Conservation (phyloP, 2,797 vertebrate species). For the Chelidonichthys spinosus region DNA sequence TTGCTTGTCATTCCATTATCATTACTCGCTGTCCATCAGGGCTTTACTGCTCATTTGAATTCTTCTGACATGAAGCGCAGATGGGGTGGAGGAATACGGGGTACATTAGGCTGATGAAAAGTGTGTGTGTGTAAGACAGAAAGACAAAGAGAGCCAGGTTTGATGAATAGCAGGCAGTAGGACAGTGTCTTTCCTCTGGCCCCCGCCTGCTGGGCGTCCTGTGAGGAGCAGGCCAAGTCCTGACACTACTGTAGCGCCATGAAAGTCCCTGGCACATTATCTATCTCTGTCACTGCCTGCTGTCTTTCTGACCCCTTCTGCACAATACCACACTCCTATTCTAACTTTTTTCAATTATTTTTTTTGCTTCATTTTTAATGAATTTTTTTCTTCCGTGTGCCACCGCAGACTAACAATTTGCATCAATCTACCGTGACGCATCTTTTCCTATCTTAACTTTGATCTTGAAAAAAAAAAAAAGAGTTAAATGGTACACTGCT, state of each 20-base stretch:
- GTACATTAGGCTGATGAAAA: slow-evolving; percentile 66
- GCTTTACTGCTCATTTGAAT: slow-evolving; percentile 62
- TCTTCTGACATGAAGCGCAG: slow-evolving; percentile 56
- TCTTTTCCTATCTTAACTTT: background rate
- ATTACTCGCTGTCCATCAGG: slow-evolving; percentile 65
- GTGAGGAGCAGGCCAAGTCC: slow-evolving; percentile 42
- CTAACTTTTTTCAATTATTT: slow-evolving; percentile 13
- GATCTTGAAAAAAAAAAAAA: background rate
- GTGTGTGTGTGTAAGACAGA: slow-evolving; percentile 45
- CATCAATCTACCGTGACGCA: background rate
- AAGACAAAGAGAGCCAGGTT: slow-evolving; percentile 43
- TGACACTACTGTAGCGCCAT: slow-evolving; percentile 35
- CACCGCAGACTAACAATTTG: slow-evolving; percentile 6
- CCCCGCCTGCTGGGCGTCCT: slow-evolving; percentile 54
- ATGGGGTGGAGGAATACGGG: slow-evolving; percentile 52
- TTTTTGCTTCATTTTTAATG: background rate
- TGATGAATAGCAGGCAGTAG: slow-evolving; percentile 64
- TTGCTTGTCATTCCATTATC: slow-evolving; percentile 68
- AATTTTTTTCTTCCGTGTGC: background rate
- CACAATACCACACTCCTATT: background rate
- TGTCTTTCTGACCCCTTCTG: slow-evolving; percentile 16
- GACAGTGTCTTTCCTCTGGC: slow-evolving; percentile 50
- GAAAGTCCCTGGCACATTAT: slow-evolving; percentile 24
- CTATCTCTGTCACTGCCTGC: slow-evolving; percentile 37
- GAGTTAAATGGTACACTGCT: slow-evolving; percentile 1